Conservation (phyloP, 1,140 invertebrate species). For the Heliconius himera region DNA sequence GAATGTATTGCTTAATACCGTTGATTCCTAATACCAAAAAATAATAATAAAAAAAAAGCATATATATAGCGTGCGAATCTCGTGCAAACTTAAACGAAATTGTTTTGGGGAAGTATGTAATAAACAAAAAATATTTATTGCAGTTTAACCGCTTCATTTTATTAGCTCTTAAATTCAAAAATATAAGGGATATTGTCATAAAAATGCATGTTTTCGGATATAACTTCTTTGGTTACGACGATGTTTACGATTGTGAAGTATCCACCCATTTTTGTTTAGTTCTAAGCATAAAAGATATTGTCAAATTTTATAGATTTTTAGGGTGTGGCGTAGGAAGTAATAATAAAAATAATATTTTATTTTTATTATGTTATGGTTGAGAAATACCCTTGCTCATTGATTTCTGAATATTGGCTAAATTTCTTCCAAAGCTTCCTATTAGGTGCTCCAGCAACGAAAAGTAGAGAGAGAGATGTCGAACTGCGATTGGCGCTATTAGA, state of each 20-base stretch:
- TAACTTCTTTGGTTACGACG: constrained; percentile 11
- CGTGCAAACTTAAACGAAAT: constrained; percentile 9
- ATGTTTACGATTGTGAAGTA: constrained; percentile 18
- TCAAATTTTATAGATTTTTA: neutral
- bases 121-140: constrained; percentile 33
- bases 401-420: too few species aligned
- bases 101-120: constrained; percentile 20
- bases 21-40: neutral
- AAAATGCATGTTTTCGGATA: constrained; percentile 22
- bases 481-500: too few species aligned
- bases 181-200: constrained; percentile 36
- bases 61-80: neutral
- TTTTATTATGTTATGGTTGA: neutral
- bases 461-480: too few species aligned
- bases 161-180: constrained; percentile 35
- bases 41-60: neutral
- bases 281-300: neutral
- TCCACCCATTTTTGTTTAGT: neutral
- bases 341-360: neutral
- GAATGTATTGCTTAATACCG: neutral
- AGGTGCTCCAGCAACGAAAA: too few species aligned
- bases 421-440: too few species aligned
- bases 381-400: too few species aligned
- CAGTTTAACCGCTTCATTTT: constrained; percentile 35
- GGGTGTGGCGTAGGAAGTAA: neutral